Conservation (phyloP, 2,113 vertebrate species). For the Hippocampus comes region DNA sequence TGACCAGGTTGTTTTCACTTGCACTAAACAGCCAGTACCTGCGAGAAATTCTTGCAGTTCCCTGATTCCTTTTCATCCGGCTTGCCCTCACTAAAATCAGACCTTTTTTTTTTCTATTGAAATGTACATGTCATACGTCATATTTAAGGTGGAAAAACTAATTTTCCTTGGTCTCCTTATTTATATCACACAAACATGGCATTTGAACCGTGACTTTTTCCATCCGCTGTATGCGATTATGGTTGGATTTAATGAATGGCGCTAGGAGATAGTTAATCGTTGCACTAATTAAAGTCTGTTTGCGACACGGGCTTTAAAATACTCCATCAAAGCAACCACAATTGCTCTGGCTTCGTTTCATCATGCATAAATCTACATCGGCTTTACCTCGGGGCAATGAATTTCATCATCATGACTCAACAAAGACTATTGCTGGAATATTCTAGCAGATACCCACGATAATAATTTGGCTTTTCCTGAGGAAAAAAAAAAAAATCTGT, state of each 20-base stretch:
- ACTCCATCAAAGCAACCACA: slow-evolving; percentile 27
- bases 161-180: background rate
- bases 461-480: slow-evolving; percentile 56
- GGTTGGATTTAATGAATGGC: slow-evolving; percentile 10
- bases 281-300: slow-evolving; percentile 37
- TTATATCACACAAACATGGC: background rate
- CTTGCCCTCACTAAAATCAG: no score
- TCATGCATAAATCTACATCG: slow-evolving; percentile 34
- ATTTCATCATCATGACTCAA: slow-evolving; percentile 38
- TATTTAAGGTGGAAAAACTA: no score
- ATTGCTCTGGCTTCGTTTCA: slow-evolving; percentile 54
- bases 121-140: no score
- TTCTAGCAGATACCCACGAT: slow-evolving; percentile 19
- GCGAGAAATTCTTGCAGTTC: no score
- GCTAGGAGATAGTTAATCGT: slow-evolving; percentile 43
- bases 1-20: no score
- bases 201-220: background rate
- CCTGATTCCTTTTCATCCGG: no score
- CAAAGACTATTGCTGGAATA: slow-evolving; percentile 60
- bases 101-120: no score
- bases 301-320: slow-evolving; percentile 39
- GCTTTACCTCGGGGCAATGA: slow-evolving; percentile 29
- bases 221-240: background rate
- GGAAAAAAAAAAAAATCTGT: slow-evolving; percentile 44
- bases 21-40: no score